Evolutionary conservation across 2,113 vertebrate species (phyloP), one percentile per base, ranked within the genome.

Genomic region (Ictidomys tridecemlineatus): DNA sequence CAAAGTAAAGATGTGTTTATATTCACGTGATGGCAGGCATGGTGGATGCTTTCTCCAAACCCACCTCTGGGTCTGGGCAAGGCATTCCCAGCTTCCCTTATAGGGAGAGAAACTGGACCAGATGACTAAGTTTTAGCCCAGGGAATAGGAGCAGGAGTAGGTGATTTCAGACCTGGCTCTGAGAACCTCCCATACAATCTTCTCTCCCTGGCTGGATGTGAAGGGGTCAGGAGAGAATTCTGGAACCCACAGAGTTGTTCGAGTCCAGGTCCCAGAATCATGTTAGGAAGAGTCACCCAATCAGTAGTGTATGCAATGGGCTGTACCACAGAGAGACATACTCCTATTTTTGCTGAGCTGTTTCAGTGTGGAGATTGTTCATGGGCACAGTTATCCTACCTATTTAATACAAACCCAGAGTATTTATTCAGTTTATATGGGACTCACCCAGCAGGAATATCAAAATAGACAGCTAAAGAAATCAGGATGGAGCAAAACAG

Each of bases 381-480:
- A 87, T 39, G 63, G 45, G 20, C 51, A 39, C 11, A 87, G 34
- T 92, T 78, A 92, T 10, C 42, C 34, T 56, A 7, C 32, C 63
- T 79, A 70, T 39, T 94, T n/a, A 74, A 51, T 76, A 37, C 13
- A 89, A 45, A 58, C 45, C 58, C 65, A 8, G 74, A 53, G 17
- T 39, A 48, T 63, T 69, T 86, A 76, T 78, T 45, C 30, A 82
- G 32, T 58, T 63, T 56, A 77, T 67, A 67, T 18, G 72, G 72
- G 39, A 83, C 72, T 14, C 1, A 77, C 24, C 18, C 32, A 77
- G 17, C 42, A 95, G 45, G 26, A 69, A 48, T 69, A 78, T 80
- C 72, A 32, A 79, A 92, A 95, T 26, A 78, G 58, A 84, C 30
- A 79, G 18, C 32, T 58, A 67, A 96, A 32, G 69, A 89, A 93